phyloP scores from a whole-genome alignment of 2,888 invertebrate genomes.

The Listrodromus nycthemerus region DNA sequence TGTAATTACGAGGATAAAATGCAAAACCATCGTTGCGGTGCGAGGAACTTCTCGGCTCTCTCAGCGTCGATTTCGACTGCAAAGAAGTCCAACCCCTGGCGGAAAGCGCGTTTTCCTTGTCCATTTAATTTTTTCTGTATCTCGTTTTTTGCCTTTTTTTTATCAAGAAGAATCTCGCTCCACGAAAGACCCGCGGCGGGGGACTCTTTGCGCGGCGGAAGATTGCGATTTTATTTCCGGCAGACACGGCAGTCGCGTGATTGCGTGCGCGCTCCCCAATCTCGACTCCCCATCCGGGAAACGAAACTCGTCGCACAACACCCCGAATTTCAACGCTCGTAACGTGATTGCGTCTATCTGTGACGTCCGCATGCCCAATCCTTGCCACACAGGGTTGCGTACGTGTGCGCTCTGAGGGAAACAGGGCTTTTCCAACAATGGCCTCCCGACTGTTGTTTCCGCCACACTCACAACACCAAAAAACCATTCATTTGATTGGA shows the following conservation, averaged over 20 bases:
- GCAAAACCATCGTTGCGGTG: conserved; percentile 7
- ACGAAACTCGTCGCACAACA: conserved; percentile 47
- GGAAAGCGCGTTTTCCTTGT: not conserved
- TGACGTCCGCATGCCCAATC: conserved; percentile 26
- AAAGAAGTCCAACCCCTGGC: not conserved
- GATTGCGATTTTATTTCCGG: conserved; percentile 75
- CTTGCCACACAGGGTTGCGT: not conserved
- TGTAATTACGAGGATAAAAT: conserved; percentile 10
- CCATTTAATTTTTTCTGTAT: conserved; percentile 40
- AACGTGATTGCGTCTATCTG: conserved; percentile 52
- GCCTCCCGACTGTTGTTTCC: not conserved
- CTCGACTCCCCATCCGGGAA: conserved; percentile 55
- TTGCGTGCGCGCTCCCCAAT: conserved; percentile 71
- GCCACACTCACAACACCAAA: not conserved
- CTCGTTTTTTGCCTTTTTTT: conserved; percentile 29
- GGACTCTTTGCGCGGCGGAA: conserved; percentile 19
- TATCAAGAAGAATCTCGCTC: conserved; percentile 46
- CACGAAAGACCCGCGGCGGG: conserved; percentile 8
- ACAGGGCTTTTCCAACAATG: not conserved
- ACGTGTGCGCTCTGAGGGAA: not conserved
- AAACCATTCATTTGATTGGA: no score
- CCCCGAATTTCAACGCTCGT: conserved; percentile 40
- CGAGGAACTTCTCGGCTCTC: not conserved
- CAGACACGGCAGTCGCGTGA: conserved; percentile 75
- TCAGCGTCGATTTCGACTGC: not conserved